Conservation (phyloP, 2,797 vertebrate genomes). For the Aselliscus stoliczkanus region DNA sequence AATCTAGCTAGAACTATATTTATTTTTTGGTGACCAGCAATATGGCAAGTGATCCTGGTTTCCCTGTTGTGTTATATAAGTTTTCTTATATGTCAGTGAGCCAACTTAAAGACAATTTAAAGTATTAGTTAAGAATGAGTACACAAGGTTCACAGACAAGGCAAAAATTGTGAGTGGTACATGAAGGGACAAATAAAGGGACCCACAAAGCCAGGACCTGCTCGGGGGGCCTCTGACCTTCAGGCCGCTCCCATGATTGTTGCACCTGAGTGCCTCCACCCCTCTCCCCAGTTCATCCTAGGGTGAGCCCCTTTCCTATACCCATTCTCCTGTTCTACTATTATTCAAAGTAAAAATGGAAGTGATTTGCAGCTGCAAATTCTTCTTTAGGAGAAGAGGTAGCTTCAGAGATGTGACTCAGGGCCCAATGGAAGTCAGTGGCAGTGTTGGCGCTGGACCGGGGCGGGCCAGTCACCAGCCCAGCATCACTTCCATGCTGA, state of each 20-base stretch:
- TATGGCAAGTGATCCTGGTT: background rate
- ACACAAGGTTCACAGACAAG: background rate
- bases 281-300: too few species aligned
- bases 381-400: background rate
- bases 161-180: background rate
- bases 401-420: background rate
- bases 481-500: accelerated
- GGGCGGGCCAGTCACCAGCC: background rate
- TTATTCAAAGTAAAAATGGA: background rate
- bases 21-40: background rate
- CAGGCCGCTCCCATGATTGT: background rate
- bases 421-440: background rate
- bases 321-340: background rate
- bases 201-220: background rate
- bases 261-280: background rate
- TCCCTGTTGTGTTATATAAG: background rate
- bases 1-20: background rate
- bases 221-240: background rate
- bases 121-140: background rate
- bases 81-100: background rate
- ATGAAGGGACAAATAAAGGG: background rate
- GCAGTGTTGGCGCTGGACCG: background rate
- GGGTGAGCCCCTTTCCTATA: background rate
- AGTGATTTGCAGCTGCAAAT: background rate
- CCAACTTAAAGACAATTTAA: background rate